A percentile compares a stretch with the other conserved stretches of the same genome.
Conservation (phyloP, 2,113 vertebrate species). For the Sphaerodactylus townsendi region DNA sequence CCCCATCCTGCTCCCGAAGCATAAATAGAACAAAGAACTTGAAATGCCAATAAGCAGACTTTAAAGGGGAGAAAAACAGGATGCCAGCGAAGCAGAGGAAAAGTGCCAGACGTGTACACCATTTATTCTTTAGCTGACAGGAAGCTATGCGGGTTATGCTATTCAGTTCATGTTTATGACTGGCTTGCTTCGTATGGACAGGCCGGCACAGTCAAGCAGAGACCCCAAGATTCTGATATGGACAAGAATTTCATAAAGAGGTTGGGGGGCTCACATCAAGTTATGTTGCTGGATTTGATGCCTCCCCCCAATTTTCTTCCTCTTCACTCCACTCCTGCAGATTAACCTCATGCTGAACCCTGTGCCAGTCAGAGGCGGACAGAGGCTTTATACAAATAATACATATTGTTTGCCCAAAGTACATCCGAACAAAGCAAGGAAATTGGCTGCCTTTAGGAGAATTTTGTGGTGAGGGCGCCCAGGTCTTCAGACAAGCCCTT, state of each 20-base stretch:
- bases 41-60: not conserved
- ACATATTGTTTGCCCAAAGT: not conserved
- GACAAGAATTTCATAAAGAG: not conserved
- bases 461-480: not conserved
- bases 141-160: not conserved
- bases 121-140: not conserved
- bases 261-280: not conserved
- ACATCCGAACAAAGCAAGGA: not conserved
- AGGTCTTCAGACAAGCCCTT: not conserved
- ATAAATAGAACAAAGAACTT: not conserved
- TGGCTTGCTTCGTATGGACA: not conserved
- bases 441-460: not conserved
- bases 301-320: not conserved
- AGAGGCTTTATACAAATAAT: not conserved
- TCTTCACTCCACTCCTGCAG: not conserved
- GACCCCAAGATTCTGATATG: not conserved
- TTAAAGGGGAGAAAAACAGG: slow-evolving; percentile 14
- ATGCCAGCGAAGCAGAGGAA: slow-evolving; percentile 19
- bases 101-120: not conserved
- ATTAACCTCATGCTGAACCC: not conserved
- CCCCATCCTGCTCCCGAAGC: not conserved
- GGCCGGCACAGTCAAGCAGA: not conserved
- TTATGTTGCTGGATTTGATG: not conserved
- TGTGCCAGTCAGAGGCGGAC: not conserved
- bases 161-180: not conserved